Conservation (phyloP, 2,888 invertebrate genomes). For the Meghimatium bilineatum region DNA sequence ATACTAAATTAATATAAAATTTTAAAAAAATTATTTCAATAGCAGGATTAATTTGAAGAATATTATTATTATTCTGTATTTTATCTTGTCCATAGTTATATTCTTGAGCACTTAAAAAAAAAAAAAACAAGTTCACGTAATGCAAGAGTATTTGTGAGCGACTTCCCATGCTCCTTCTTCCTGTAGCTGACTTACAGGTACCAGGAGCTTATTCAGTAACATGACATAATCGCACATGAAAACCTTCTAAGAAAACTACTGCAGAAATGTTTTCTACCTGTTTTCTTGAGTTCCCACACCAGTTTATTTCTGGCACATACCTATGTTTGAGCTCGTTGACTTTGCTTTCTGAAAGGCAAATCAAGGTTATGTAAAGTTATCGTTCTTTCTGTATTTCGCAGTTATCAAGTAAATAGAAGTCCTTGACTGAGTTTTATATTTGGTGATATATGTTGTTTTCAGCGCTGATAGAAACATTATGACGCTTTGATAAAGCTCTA, state of each 20-base stretch:
- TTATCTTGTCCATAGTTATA: too few relatives aligned
- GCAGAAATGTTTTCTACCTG: neutral
- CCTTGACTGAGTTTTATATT: neutral
- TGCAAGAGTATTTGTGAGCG: too few relatives aligned
- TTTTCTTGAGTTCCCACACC: neutral
- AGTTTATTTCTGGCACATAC: constrained; percentile 9
- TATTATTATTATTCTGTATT: too few relatives aligned
- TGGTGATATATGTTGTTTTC: neutral
- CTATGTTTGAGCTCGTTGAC: neutral
- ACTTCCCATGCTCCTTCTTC: too few relatives aligned
- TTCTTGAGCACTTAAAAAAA: too few relatives aligned
- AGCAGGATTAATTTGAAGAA: too few relatives aligned
- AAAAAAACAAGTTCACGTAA: too few relatives aligned
- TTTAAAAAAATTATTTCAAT: too few relatives aligned
- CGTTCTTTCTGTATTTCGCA: neutral
- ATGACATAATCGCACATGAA: neutral
- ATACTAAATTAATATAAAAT: too few relatives aligned
- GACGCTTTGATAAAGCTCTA: too few relatives aligned
- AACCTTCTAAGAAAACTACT: neutral
- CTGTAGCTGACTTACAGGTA: too few relatives aligned
- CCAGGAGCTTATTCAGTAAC: neutral
- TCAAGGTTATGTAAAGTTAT: neutral
- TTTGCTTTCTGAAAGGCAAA: neutral
- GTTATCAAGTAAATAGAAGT: neutral
- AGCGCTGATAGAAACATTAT: too few relatives aligned